A percentile compares a stretch with the other conserved stretches of the same genome.
Conservation (phyloP, 1,140 invertebrate genomes). For the Drosophila hydei region DNA sequence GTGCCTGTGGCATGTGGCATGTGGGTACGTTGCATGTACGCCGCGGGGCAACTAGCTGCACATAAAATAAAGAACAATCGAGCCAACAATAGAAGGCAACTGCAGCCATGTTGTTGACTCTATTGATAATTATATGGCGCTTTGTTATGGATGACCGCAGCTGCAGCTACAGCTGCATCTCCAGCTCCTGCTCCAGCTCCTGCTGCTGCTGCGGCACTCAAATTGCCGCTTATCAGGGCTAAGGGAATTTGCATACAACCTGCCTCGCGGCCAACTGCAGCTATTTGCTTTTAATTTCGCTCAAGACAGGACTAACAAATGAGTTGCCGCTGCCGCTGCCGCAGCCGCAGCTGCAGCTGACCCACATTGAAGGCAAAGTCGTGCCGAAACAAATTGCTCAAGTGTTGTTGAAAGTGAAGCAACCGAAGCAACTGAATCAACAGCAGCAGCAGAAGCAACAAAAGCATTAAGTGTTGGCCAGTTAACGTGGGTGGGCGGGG, state of each 20-base stretch:
- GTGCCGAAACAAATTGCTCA: constrained; percentile 70
- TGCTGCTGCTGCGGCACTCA: constrained; percentile 13
- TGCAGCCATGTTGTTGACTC: constrained; percentile 63
- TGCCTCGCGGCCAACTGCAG: constrained; percentile 45
- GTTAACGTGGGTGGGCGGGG: constrained; percentile 45
- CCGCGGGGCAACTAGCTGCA: constrained; percentile 11
- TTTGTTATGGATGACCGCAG: constrained; percentile 67
- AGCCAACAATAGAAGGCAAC: constrained; percentile 23
- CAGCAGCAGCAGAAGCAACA: constrained; percentile 47
- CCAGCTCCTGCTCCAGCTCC: constrained; percentile 53
- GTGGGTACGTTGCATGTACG: constrained; percentile 5
- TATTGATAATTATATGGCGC: constrained; percentile 77
- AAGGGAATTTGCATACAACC: background rate
- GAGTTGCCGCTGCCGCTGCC: constrained; percentile 54
- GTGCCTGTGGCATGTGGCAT: background rate
- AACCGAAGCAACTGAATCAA: constrained; percentile 71
- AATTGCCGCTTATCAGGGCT: constrained; percentile 74
- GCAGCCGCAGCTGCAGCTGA: constrained; percentile 53
- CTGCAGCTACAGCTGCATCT: constrained; percentile 26
- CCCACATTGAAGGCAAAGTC: constrained; percentile 70
- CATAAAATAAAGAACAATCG: constrained; percentile 14
- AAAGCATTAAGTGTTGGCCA: constrained; percentile 54
- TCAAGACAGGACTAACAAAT: constrained; percentile 69
- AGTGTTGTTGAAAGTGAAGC: constrained; percentile 66
- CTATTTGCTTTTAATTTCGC: constrained; percentile 80